phyloP scores from a whole-genome alignment of 2,797 vertebrate genomes.

The Helarctos malayanus region DNA sequence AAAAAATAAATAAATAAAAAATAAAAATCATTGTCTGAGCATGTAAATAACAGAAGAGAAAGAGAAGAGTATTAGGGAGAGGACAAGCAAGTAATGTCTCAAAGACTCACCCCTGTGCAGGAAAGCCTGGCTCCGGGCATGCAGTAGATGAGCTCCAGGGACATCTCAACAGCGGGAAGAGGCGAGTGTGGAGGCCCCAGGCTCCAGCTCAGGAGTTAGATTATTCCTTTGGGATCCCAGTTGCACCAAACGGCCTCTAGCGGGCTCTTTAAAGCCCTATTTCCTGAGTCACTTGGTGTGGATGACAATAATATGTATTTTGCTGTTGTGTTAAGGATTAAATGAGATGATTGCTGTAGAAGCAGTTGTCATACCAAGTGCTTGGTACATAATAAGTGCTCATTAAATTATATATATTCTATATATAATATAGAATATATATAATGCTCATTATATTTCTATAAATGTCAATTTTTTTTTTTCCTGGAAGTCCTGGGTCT shows the following conservation, averaged over 20 bases:
- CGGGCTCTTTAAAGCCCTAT: neutral
- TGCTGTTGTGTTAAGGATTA: neutral
- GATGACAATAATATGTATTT: neutral
- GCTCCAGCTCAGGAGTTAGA: neutral
- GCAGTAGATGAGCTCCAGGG: neutral
- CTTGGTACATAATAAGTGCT: neutral
- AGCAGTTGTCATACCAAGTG: neutral
- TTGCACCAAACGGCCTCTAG: neutral
- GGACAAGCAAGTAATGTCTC: neutral
- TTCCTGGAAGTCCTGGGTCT: neutral
- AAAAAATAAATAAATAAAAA: neutral
- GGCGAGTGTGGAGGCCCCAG: neutral
- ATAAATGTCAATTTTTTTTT: neutral
- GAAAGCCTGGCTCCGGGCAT: neutral
- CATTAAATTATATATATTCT: neutral
- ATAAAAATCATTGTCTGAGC: neutral
- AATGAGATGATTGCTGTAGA: neutral
- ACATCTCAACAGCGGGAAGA: neutral
- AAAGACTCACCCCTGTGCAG: neutral
- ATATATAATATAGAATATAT: too few relatives aligned
- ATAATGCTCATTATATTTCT: neutral
- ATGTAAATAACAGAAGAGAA: slow-evolving; percentile 36
- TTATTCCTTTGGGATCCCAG: neutral
- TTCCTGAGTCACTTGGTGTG: neutral
- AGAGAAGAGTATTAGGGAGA: neutral